These are phyloP conservation scores for Montipora efflorescens DNA, from an alignment of 64 coral and sea anemone species.

Conservation along the genomic window DNA sequence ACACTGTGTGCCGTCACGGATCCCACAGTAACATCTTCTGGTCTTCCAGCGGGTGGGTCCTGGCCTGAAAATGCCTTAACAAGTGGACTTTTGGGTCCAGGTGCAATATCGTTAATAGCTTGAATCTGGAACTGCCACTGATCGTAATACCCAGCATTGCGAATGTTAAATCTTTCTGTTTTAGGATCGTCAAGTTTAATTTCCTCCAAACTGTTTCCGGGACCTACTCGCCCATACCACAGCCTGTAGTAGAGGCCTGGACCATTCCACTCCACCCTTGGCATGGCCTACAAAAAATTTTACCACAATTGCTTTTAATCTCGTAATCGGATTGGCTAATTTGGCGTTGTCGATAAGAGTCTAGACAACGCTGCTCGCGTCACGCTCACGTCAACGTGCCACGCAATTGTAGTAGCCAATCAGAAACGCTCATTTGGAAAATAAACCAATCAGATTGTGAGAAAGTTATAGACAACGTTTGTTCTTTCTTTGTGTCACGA, in stretches of 20 bases:
- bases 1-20: conserved; percentile 46
- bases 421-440: no score
- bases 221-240: neutral
- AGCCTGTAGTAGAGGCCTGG: conserved; percentile 55
- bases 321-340: no score
- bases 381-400: no score
- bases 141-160: conserved; percentile 69
- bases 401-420: no score
- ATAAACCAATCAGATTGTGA: no score
- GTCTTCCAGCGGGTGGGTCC: conserved; percentile 43
- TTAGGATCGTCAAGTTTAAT: neutral
- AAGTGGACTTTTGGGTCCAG: conserved; percentile 42
- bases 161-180: neutral
- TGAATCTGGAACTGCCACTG: conserved; percentile 79
- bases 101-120: conserved; percentile 38
- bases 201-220: neutral
- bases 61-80: conserved; percentile 72
- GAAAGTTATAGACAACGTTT: no score
- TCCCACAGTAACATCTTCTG: conserved; percentile 25
- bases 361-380: no score
- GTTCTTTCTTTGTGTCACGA: no score
- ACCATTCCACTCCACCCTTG: conserved; percentile 68
- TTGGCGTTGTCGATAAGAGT: no score
- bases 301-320: no score
- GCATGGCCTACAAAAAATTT: conserved; percentile 42